Percentiles rank a stretch among this genome's conserved stretches.
Evolutionary conservation across 2,888 invertebrate genomes (phyloP).

Genomic region (Synanthedon vespiformis): DNA sequence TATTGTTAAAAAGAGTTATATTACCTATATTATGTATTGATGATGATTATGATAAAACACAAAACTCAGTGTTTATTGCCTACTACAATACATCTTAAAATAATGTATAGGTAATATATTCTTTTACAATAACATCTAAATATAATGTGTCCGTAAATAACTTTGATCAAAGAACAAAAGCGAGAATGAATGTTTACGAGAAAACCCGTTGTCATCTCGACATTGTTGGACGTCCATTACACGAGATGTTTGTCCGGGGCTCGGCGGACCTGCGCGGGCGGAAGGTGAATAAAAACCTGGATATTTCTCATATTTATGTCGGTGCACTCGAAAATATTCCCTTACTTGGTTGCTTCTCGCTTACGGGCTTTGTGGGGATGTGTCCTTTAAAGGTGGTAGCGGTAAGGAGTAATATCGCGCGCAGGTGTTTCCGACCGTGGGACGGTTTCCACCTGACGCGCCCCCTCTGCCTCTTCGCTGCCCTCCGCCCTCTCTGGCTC

Average conservation of each 20-base stretch:
- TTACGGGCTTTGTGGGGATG: conserved; percentile 32
- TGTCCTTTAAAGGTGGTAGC: conserved; percentile 36
- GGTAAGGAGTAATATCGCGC: conserved; percentile 56
- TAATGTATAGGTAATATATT: no score
- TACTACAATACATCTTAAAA: no score
- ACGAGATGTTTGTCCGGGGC: conserved; percentile 44
- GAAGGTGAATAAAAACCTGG: conserved; percentile 60
- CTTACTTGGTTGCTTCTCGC: conserved; percentile 40
- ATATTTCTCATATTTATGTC: conserved; percentile 69
- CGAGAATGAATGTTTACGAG: conserved; percentile 15
- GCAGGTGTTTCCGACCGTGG: conserved; percentile 63
- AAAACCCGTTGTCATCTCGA: conserved; percentile 46
- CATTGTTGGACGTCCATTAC: conserved; percentile 56
- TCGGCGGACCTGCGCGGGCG: conserved; percentile 27
- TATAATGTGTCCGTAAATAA: background rate
- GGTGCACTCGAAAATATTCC: conserved; percentile 65
- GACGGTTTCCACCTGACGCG: conserved; percentile 70
- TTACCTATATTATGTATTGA: no score
- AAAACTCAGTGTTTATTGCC: no score
- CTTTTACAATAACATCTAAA: background rate
- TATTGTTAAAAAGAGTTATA: no score
- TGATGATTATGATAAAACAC: no score
- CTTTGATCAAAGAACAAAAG: conserved; percentile 10
- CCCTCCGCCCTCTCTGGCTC: conserved; percentile 74
- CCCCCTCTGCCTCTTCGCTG: conserved; percentile 72